Base-by-base conservation (phyloP, 92 coral and sea anemone species). In the Epizoanthus illoricatus region DNA sequence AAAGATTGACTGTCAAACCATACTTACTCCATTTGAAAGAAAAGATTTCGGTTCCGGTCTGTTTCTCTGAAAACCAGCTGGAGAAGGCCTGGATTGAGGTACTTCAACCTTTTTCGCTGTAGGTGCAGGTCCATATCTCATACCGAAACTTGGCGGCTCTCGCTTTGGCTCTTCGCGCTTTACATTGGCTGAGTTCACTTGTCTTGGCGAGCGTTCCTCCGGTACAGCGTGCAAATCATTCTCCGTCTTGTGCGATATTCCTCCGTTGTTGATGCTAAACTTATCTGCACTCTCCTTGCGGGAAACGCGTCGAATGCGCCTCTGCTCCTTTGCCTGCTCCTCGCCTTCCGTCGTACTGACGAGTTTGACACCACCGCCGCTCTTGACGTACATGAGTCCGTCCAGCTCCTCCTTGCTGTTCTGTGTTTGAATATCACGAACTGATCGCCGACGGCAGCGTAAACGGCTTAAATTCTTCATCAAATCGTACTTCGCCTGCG, bases 341-440 rank as follows among this genome's bases (percentile, higher is more conserved):
- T 90, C 97, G 10, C 97, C 97, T 49, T 91, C 89, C 13, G 97
- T 85, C 10, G 97, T 93, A 24, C 90, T 93, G 52, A 93, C 94
- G 73, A 93, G 92, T 75, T 93, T 93, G 8, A 93, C 97, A 5
- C 92, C 75, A 55, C 90, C 97, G 47, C 92, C 97, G 55, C 89
- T 93, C 78, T 93, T 93, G 3, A 93, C 97, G 75, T 93, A 93
- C 97, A 93, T 93, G 43, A 93, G 84, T 20, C 97, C 97, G 4
- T 93, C 97, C 82, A 93, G 70, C 62, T 93, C 97, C 54, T 93
- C 97, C 21, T 87, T 86, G 81, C 85, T 90, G 71, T 78, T 78
- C 55, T 78, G 82, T 40, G 82, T 78, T 84, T 93, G 94, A 39
- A 93, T 85, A 90, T 93, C 97, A 56, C 97, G 97, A 19, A 93